Base-by-base conservation (phyloP, 2,797 vertebrate genomes). In the Syngnathus rostellatus region DNA sequence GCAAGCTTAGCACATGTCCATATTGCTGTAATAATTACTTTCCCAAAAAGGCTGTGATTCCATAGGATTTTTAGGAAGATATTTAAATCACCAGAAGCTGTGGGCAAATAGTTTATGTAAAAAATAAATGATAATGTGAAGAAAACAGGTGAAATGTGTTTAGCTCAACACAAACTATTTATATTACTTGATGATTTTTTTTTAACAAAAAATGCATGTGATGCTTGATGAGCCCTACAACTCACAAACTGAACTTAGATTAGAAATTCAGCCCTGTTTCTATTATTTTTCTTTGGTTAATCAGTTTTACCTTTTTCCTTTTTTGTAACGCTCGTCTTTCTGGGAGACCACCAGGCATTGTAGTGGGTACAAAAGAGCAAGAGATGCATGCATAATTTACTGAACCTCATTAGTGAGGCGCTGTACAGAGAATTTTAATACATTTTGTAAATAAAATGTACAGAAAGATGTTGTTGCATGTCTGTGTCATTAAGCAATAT, bases 361-460 rank as follows among this genome's bases (percentile, higher is more conserved):
- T 84, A 93, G 92, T 93, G 93, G 91, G 90, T 86, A 89, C 90
- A 92, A 94, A 93, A 93, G 90, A 91, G 81, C 84, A 86, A 89
- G 85, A 89, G 91, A 86, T 98, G 97, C 96, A 98, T 98, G 97
- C 92, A 90, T 92, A 91, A 92, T 93, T 93, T 94, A 92, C 89
- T 72, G 83, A 94, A 88, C 93, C 94, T 95, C 94, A 89, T 92
- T 89, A 90, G 90, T 90, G 94, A 95, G 94, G 94, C 73, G 79
- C 91, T 98, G 95, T 98, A 98, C 92, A 97, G 94, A 94, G 87
- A 93, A 92, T 98, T 99, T 99, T 99, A 98, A 95, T 99, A 99
- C 94, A 96, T 98, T 99, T 99, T 98, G 95, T 98, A 98, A 99
- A 98, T 98, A 98, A 98, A 98, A 90, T 94, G 93, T 95, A 96